Conservation (phyloP, 2,797 vertebrate genomes). For the Neosalanx taihuensis region DNA sequence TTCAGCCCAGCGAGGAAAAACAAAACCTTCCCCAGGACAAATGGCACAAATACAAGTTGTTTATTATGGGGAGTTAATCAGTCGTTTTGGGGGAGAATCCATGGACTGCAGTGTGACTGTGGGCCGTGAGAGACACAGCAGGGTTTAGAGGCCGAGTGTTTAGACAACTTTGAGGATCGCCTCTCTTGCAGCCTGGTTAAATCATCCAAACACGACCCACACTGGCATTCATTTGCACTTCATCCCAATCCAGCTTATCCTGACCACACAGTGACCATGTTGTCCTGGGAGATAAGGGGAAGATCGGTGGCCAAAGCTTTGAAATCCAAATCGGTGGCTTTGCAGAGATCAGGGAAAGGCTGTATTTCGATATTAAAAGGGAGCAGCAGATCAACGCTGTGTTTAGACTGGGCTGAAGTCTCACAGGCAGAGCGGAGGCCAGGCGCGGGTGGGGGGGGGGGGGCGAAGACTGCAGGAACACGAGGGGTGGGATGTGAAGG, state of each 20-base stretch:
- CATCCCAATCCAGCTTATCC: conserved; percentile 61
- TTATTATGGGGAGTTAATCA: not conserved
- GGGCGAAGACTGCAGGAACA: conserved; percentile 44
- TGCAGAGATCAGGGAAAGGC: conserved; percentile 54
- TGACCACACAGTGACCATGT: conserved; percentile 74
- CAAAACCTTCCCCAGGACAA: not conserved
- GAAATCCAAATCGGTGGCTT: conserved; percentile 67
- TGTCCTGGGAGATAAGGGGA: conserved; percentile 65
- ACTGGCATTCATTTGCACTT: conserved; percentile 70
- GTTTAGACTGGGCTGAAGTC: conserved; percentile 54
- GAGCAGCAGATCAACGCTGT: conserved; percentile 57
- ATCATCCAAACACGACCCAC: conserved; percentile 75
- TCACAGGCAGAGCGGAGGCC: conserved; percentile 4
- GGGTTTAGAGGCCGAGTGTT: conserved; percentile 61
- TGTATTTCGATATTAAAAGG: conserved; percentile 65
- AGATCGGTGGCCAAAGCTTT: conserved; percentile 66
- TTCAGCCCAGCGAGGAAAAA: conserved; percentile 21
- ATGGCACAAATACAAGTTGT: not conserved
- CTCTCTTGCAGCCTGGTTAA: conserved; percentile 62
- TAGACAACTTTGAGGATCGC: conserved; percentile 68
- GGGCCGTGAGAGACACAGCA: conserved; percentile 59
- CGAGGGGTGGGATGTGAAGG: conserved; percentile 18
- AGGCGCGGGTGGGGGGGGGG: too few species aligned
- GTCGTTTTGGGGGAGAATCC: not conserved
- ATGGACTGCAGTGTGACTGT: not conserved